Base-by-base conservation (phyloP, 2,888 invertebrate genomes). In the Caenorhabditis afra region DNA sequence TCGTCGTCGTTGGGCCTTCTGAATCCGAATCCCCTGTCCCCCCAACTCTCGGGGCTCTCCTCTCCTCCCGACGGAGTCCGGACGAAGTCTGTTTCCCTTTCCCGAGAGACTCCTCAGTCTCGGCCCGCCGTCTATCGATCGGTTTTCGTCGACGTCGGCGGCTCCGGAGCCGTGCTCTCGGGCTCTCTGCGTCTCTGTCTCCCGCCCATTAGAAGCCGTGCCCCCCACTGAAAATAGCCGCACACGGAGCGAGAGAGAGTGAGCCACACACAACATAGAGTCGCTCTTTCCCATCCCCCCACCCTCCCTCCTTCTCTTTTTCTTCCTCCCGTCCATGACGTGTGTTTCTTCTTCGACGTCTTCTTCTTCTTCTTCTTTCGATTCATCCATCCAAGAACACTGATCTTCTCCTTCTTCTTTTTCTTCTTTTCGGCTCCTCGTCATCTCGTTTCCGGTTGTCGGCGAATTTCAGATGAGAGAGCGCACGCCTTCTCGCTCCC, bases 161-260 rank as follows among this genome's bases (percentile, higher is more conserved):
- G 41, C 29, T 44, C 55, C 45, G 45, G 58, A 29, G 52, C 50
- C 55, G 53, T 39, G 29, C 52, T 14, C 71, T 23, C 52, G 50
- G 39, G 37, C 16, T 62, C 37, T 55, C 58, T 70, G 44, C 58
- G 64, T 55, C 47, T 66, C 50, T 29, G 4, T 3, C 7, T 7
- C 50, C 23, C 11, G 18, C 41, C 68, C 62, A 66, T 78, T 71
- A 65, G 58, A 66, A 35, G 55, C 47, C 45, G 70, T 70, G 58
- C 67, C 62, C 65, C 65, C 59, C 65, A 52, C 78, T 67, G 64
- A 73, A 73, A 73, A 73, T 73, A 73, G 73, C 73, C 73, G 20
- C 55, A 57, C 71, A 71, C 62, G 57, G n/a, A n/a, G n/a, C n/a
- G n/a, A n/a, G n/a, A n/a, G n/a, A n/a, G n/a, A n/a, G n/a, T n/a